Conservation (phyloP, 2,113 vertebrate genomes). For the Onychostruthus taczanowskii region DNA sequence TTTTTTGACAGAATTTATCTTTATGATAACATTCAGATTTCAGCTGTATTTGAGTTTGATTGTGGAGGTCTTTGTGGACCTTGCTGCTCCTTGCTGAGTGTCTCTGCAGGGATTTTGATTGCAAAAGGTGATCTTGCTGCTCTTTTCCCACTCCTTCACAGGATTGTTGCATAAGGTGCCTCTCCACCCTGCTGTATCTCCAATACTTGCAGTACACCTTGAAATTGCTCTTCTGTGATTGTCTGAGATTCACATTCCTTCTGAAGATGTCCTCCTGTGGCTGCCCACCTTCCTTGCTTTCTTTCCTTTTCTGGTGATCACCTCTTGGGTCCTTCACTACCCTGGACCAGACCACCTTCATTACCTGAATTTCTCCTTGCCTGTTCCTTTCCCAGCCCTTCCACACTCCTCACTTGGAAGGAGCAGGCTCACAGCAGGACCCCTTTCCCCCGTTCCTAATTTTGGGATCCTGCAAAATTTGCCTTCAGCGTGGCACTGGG, state of each 20-base stretch:
- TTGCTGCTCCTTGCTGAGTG: background rate
- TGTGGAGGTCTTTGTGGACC: background rate
- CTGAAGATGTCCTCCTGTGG: background rate
- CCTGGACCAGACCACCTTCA: background rate
- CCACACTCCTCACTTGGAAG: background rate
- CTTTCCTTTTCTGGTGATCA: background rate
- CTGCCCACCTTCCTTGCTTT: background rate
- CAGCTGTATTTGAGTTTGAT: background rate
- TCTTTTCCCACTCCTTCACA: background rate
- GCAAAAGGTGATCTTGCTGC: background rate
- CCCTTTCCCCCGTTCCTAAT: background rate
- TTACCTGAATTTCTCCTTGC: background rate
- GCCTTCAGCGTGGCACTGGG: background rate
- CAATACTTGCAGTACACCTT: background rate
- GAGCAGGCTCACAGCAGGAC: background rate
- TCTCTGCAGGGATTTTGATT: background rate
- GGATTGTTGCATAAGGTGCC: background rate
- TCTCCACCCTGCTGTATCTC: background rate
- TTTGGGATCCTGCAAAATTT: background rate
- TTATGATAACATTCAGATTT: background rate
- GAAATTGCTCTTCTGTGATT: background rate
- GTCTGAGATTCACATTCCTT: background rate
- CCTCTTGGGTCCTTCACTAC: background rate
- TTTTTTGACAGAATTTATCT: background rate
- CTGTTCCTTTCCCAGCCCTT: background rate